Percentiles rank a stretch among this genome's conserved stretches.
phyloP scores from a whole-genome alignment of 1,140 invertebrate species.

The Subanguina moxae region DNA sequence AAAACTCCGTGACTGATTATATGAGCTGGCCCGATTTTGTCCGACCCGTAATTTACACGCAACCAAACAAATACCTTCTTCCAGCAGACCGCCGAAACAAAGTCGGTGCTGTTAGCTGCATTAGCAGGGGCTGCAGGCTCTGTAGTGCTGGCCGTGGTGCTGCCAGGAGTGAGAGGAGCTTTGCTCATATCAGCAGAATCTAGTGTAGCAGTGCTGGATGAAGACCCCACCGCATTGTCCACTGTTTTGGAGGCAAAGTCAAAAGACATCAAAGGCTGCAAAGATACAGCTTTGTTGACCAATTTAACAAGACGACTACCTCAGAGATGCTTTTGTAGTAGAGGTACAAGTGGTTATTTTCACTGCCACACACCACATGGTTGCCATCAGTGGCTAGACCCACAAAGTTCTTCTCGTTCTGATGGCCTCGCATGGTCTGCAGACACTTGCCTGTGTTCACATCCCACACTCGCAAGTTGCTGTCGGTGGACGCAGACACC shows the following conservation, averaged over 20 bases:
- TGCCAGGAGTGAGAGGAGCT: neutral
- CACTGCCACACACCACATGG: slow-evolving; percentile 86
- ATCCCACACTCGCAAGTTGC: slow-evolving; percentile 87
- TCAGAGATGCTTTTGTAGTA: slow-evolving; percentile 86
- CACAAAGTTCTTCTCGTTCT: slow-evolving; percentile 95
- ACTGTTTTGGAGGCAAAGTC: slow-evolving; percentile 71
- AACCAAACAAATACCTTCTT: slow-evolving; percentile 63
- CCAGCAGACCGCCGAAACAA: slow-evolving; percentile 94
- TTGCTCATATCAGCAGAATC: neutral
- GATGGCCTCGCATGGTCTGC: slow-evolving; percentile 83
- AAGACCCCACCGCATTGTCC: slow-evolving; percentile 10
- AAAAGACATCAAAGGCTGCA: slow-evolving; percentile 74
- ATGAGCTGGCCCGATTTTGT: neutral
- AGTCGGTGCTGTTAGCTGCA: slow-evolving; percentile 69
- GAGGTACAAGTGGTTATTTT: slow-evolving; percentile 87
- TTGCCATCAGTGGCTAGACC: slow-evolving; percentile 89
- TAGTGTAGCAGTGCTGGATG: neutral
- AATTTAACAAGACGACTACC: neutral
- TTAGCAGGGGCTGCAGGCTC: slow-evolving; percentile 61
- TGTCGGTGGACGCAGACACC: slow-evolving; percentile 74
- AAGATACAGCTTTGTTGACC: neutral
- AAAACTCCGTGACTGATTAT: too few relatives aligned
- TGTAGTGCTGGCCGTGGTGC: slow-evolving; percentile 60
- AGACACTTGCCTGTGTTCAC: slow-evolving; percentile 71
- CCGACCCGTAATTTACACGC: neutral